phyloP scores from a whole-genome alignment of 2,888 invertebrate genomes.

The Clitarchus hookeri region DNA sequence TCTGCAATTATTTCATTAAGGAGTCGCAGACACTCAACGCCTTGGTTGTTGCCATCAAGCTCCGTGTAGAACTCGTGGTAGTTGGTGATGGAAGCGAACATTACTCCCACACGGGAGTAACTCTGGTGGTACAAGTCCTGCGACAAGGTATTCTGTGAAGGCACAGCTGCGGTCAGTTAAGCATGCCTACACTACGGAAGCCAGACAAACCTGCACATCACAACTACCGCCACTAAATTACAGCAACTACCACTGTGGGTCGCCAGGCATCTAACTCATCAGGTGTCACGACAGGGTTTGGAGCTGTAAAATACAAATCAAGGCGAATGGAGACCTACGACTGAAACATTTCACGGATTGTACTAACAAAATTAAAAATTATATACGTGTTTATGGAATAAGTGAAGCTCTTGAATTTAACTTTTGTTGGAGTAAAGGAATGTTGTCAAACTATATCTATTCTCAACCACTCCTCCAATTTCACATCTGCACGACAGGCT shows the following conservation, averaged over 20 bases:
- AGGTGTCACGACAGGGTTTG: background rate
- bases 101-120: conserved; percentile 87
- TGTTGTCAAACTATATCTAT: too few relatives aligned
- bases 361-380: too few relatives aligned
- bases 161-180: background rate
- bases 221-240: background rate
- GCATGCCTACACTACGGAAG: conserved; percentile 9
- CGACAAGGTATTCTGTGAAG: conserved; percentile 46
- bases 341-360: too few relatives aligned
- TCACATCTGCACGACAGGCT: too few relatives aligned
- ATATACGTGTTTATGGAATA: too few relatives aligned
- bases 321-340: too few relatives aligned
- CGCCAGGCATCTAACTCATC: background rate
- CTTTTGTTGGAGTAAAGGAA: too few relatives aligned
- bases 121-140: conserved; percentile 93
- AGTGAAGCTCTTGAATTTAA: too few relatives aligned
- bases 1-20: conserved; percentile 92
- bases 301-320: too few relatives aligned
- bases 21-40: conserved; percentile 83
- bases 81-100: conserved; percentile 91
- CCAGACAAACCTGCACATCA: background rate
- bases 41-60: conserved; percentile 89
- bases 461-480: too few relatives aligned
- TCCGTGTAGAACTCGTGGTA: conserved; percentile 95
- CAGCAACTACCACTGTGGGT: background rate